Evolutionary conservation across 2,888 invertebrate genomes (phyloP), one percentile per base, ranked within the genome.

Genomic region (Nomada ruficornis): DNA sequence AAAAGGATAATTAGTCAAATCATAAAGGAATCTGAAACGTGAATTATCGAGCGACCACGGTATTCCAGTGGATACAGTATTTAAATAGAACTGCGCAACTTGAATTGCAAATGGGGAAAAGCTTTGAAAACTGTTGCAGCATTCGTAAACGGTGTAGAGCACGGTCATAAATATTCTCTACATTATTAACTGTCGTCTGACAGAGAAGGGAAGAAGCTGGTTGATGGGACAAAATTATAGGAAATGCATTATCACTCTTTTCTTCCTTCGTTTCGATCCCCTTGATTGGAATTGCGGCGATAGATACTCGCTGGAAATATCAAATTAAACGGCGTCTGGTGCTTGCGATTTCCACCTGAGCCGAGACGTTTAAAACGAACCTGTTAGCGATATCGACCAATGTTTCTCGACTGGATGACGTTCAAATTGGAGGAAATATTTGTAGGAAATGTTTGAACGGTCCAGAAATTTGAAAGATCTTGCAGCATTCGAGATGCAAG

Each of bases 161-260:
- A 36, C 55, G 44, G 42, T 65, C 79, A 78, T 83, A 82, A 83
- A 83, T 83, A 83, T 83, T 77, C 83, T 62, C 57, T 57, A 15
- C 42, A 36, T 83, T 73, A 77, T 83, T 77, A 74, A 73, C 73
- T 15, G 47, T 47, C 69, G 59, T 11, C 20, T 26, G 20, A 36
- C 23, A 50, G 26, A 59, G 44, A 3, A 15, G 10, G n/a, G 10
- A n/a, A 26, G 50, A 64, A 47, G 54, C 44, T 3, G 62, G 18
- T 13, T 36, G 78, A 60, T 62, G 26, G 42, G 47, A 70, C 63
- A 62, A 71, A 71, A 77, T 70, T 72, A 69, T 44, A 73, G 82
- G 70, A 60, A 70, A 77, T 36, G 18, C 54, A 47, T 77, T 52
- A 77, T 77, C 44, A 50, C 59, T 52, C 52, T 44, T 69, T 13